Evolutionary conservation across 2,797 vertebrate species (phyloP).

Genomic region (Rhinophrynus dorsalis): DNA sequence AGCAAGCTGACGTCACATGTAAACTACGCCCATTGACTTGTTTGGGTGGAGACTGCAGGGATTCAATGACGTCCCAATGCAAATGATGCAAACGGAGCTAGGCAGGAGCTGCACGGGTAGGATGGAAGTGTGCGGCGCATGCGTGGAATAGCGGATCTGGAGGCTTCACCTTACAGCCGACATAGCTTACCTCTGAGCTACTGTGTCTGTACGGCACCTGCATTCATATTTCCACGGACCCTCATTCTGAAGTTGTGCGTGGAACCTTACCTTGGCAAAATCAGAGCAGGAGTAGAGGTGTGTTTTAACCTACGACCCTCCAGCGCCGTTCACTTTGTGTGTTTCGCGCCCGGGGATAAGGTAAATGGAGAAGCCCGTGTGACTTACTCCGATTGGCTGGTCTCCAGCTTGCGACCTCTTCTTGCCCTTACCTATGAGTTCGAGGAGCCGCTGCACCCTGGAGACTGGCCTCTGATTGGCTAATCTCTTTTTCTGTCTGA

Average conservation of each 20-base stretch:
- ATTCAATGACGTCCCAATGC: conserved; percentile 21
- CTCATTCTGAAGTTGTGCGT: no score
- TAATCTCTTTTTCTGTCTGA: background rate
- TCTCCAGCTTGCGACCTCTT: background rate
- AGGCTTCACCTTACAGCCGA: conserved; percentile 6
- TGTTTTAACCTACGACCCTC: background rate
- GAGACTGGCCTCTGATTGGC: conserved; percentile 24
- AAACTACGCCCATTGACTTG: background rate
- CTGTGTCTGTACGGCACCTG: background rate
- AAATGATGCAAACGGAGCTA: conserved; percentile 19
- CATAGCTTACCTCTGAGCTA: background rate
- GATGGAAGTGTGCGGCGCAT: conserved; percentile 12
- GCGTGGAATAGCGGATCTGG: conserved; percentile 36
- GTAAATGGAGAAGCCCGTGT: background rate
- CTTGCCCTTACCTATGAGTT: background rate
- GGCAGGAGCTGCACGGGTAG: background rate
- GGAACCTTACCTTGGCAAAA: no score
- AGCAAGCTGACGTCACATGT: conserved; percentile 5
- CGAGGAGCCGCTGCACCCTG: background rate
- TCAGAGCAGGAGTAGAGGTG: no score
- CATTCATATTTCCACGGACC: background rate
- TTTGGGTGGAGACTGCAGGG: conserved; percentile 20
- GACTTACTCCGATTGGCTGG: conserved; percentile 9
- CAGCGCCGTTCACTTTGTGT: background rate
- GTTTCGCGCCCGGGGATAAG: background rate